These are phyloP conservation scores for Dromius quadrimaculatus DNA, from an alignment of 2,888 invertebrate species.

Conservation along the genomic window DNA sequence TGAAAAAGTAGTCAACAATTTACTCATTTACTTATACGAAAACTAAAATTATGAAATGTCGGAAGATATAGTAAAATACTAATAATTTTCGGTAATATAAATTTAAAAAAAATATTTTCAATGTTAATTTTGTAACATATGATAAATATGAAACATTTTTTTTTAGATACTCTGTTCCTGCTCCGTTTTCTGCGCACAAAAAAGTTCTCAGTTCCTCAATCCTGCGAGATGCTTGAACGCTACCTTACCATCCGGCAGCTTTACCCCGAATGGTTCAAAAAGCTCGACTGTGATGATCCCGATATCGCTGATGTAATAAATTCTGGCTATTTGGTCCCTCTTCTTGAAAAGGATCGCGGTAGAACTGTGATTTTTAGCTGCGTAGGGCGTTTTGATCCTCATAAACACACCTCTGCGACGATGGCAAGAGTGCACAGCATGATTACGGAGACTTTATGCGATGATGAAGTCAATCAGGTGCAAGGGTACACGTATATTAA, in stretches of 20 bases:
- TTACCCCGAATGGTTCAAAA: constrained; percentile 88
- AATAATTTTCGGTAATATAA: neutral
- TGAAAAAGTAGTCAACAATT: constrained; percentile 14
- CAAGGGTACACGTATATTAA: constrained; percentile 87
- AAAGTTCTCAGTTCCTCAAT: constrained; percentile 87
- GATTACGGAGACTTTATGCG: constrained; percentile 85
- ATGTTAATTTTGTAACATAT: neutral
- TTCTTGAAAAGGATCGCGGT: constrained; percentile 82
- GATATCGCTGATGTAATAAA: constrained; percentile 84
- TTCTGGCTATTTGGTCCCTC: constrained; percentile 81
- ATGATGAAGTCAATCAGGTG: constrained; percentile 86
- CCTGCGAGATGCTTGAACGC: constrained; percentile 88
- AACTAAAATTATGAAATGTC: neutral
- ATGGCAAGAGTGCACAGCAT: constrained; percentile 89
- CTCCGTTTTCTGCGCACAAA: constrained; percentile 87
- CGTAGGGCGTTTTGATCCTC: constrained; percentile 73
- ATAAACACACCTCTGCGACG: constrained; percentile 77
- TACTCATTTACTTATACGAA: constrained; percentile 5
- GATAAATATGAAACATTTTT: neutral
- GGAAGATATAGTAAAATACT: neutral
- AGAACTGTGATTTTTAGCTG: constrained; percentile 83
- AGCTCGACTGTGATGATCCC: constrained; percentile 83
- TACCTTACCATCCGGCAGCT: constrained; percentile 87
- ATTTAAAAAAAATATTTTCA: neutral
- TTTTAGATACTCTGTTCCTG: constrained; percentile 81